phyloP scores from a whole-genome alignment of 1,140 invertebrate species.

The Drosophila ironensis region DNA sequence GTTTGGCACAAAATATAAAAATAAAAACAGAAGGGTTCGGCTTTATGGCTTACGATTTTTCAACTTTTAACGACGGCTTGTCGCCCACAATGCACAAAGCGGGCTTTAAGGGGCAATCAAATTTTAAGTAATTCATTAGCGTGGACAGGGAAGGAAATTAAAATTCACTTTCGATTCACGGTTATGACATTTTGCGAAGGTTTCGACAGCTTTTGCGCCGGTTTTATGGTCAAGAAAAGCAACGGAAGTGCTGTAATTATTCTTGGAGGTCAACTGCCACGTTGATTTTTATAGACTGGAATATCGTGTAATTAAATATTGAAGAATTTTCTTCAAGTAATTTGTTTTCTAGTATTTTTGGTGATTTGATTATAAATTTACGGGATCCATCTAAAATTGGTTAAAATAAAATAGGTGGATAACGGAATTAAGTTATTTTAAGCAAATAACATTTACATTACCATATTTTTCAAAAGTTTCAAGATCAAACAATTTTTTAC shows the following conservation, averaged over 20 bases:
- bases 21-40: conserved; percentile 11
- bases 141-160: conserved; percentile 9
- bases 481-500: too few relatives aligned
- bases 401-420: too few relatives aligned
- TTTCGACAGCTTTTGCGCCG: neutral
- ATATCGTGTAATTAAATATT: neutral
- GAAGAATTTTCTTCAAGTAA: too few relatives aligned
- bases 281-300: neutral
- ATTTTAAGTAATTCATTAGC: conserved; percentile 17
- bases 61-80: conserved; percentile 17
- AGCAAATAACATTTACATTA: too few relatives aligned
- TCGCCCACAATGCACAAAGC: too few relatives aligned
- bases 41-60: conserved; percentile 19
- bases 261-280: neutral
- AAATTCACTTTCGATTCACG: conserved; percentile 23
- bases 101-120: conserved; percentile 6
- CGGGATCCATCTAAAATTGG: too few relatives aligned
- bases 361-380: too few relatives aligned
- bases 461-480: too few relatives aligned
- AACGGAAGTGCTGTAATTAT: neutral
- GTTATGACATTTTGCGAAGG: neutral
- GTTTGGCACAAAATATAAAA: neutral
- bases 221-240: neutral
- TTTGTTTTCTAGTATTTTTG: too few relatives aligned
- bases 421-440: too few relatives aligned